A percentile compares a stretch with the other conserved stretches of the same genome.
Evolutionary conservation across 2,888 invertebrate species (phyloP).

Genomic region (Clanis bilineata): DNA sequence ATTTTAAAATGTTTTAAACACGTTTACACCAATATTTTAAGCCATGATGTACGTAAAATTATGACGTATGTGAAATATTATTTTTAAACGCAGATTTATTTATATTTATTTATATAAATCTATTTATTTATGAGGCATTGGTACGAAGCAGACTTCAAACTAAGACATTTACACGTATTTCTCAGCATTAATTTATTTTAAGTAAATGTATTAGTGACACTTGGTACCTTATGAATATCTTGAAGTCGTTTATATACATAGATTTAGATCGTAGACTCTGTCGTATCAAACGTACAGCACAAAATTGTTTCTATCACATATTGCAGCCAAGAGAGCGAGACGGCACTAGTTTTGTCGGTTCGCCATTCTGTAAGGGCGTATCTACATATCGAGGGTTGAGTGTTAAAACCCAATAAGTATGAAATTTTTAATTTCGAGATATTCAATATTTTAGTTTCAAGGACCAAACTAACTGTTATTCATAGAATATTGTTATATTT

Average conservation of each 20-base stretch:
- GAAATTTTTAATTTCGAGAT: too few species aligned
- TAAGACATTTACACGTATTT: slow-evolving; percentile 1
- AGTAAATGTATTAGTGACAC: not conserved
- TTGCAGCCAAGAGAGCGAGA: not conserved
- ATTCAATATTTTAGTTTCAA: too few species aligned
- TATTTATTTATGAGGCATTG: not conserved
- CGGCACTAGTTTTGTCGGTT: not conserved
- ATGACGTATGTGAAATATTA: not conserved
- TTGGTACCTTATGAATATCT: not conserved
- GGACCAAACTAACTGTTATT: too few species aligned
- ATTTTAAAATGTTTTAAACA: not conserved
- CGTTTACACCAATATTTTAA: not conserved
- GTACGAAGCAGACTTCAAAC: not conserved
- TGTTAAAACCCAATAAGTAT: too few species aligned
- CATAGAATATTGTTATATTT: too few species aligned
- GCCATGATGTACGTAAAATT: not conserved
- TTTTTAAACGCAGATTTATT: not conserved
- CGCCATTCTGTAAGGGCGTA: not conserved
- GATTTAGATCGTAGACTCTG: not conserved
- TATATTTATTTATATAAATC: not conserved
- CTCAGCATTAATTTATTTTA: not conserved
- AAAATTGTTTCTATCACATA: too few species aligned
- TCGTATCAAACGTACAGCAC: too few species aligned
- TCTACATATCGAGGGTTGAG: too few species aligned
- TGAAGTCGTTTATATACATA: not conserved